Evolutionary conservation across 2,797 vertebrate species (phyloP).

Genomic region (Neoniphon sammara): DNA sequence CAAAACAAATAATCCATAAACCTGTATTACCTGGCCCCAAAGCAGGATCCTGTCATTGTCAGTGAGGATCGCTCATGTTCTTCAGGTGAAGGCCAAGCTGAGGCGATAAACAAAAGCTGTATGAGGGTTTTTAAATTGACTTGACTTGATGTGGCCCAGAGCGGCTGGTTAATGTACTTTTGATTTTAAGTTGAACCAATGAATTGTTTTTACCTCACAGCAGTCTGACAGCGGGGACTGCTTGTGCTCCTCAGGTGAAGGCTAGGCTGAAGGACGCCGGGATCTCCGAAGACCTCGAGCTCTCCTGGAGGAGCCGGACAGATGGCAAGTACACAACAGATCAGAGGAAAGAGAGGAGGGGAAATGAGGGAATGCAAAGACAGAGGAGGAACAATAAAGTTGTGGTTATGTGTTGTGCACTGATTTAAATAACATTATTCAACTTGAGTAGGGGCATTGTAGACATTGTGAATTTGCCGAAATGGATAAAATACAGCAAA

Average conservation of each 20-base stretch:
- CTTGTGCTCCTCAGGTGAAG: constrained; percentile 17
- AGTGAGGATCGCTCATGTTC: not conserved
- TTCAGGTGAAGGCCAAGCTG: constrained; percentile 1
- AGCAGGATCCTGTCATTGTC: not conserved
- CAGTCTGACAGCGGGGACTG: constrained; percentile 12
- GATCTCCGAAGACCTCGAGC: not conserved
- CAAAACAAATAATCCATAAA: not conserved
- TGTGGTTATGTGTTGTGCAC: not conserved
- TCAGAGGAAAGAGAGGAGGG: not conserved
- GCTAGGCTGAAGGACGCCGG: not conserved
- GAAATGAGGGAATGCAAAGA: not conserved
- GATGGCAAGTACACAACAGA: not conserved
- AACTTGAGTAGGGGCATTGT: too few species aligned
- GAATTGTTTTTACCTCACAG: constrained; percentile 23
- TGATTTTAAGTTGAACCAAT: constrained; percentile 20
- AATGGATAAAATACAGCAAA: too few species aligned
- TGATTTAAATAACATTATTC: too few species aligned
- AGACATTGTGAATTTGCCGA: too few species aligned
- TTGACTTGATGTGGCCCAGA: not conserved
- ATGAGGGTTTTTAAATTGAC: not conserved
- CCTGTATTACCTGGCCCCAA: too few species aligned
- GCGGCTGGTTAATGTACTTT: not conserved
- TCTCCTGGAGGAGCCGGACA: constrained; percentile 1
- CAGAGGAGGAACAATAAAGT: not conserved
- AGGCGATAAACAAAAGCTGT: constrained; percentile 5